Conservation (phyloP, 2,113 vertebrate species). For the Mustela lutreola region DNA sequence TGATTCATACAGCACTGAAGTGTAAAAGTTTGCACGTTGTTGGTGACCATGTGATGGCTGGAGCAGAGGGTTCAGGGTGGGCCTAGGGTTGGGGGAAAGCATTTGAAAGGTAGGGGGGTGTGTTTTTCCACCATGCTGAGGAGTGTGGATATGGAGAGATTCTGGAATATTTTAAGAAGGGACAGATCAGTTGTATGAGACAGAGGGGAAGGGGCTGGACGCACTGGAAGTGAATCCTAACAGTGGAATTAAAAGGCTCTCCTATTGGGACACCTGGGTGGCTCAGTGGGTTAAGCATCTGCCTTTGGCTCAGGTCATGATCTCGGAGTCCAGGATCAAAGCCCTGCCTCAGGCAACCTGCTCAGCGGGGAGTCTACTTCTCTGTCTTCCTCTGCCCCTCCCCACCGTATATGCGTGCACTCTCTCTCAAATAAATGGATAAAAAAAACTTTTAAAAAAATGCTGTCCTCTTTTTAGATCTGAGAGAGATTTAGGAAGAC, state of each 20-base stretch:
- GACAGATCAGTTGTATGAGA: neutral
- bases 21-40: neutral
- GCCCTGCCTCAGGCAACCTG: neutral
- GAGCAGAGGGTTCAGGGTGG: neutral
- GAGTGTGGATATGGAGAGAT: neutral
- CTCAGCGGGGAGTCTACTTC: neutral
- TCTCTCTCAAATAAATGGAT: neutral
- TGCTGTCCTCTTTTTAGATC: neutral
- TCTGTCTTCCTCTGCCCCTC: neutral
- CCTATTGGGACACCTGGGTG: neutral
- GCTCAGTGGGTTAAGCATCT: neutral
- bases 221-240: neutral
- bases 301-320: neutral
- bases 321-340: neutral
- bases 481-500: neutral
- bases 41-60: neutral
- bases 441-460: neutral
- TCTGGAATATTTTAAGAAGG: slow-evolving; percentile 26
- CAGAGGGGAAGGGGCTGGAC: neutral
- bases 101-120: neutral
- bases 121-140: neutral
- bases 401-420: accelerated
- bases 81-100: neutral
- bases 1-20: neutral
- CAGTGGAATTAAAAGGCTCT: neutral